Base-by-base conservation (phyloP, 2,888 invertebrate species). In the Frankliniella fusca region DNA sequence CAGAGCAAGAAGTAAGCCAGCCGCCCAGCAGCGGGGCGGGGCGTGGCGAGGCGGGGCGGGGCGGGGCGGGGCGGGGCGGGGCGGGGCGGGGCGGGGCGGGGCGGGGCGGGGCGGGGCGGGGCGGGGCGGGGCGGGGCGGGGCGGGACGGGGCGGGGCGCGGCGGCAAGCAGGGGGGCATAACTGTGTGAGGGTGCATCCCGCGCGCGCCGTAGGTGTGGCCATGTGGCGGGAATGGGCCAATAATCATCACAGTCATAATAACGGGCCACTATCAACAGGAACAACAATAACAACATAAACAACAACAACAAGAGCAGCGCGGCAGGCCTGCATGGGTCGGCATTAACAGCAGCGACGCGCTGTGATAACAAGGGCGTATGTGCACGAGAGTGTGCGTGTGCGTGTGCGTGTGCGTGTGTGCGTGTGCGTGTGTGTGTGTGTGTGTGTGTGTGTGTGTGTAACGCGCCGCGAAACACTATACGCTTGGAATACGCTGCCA, bases 191-290 rank as follows among this genome's bases (percentile, higher is more conserved):
- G 70, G 12, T 27, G 70, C 27, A 76, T 76, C 70, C 38, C 38
- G 38, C 38, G 38, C 38, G 38, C 38, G 70, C 12, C 23, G 27
- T 76, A 76, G 70, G 70, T 76, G 70, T 27, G 70, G 70, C 70
- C 70, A 76, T 76, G 70, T 76, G 70, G 70, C 70, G 70, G 27
- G 70, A 76, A 76, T 23, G 70, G 23, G 23, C 70, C 70, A 76
- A 76, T 76, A 76, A 76, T 76, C 23, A 76, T 76, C 70, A 76
- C 23, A n/a, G 23, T 70, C 70, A 70, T 70, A n/a, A 70, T 70
- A 70, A 70, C 23, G 11, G 23, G 38, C 38, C 27, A 76, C 23
- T 76, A 76, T 76, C 70, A 76, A n/a, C 70, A 70, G 23, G 23
- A 70, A 70, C 23, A 76, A 27, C 70, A 70, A 70, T 23, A 70